Conservation (phyloP, 2,888 invertebrate genomes). For the Hemicrepidius hirtus region DNA sequence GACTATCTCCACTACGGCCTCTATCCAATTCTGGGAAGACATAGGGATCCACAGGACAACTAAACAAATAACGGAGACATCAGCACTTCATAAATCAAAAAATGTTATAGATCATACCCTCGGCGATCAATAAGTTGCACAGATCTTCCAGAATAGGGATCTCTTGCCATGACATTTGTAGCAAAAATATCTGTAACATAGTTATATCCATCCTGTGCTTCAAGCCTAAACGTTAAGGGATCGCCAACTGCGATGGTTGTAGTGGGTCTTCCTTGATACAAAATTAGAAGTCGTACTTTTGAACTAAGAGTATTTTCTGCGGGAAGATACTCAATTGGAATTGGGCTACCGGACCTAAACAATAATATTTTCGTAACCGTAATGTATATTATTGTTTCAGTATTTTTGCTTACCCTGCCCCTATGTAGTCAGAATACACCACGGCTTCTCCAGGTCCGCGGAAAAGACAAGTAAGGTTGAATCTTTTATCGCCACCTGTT, state of each 20-base stretch:
- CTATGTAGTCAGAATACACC: conserved; percentile 94
- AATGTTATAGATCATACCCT: conserved; percentile 77
- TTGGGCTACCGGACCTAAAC: conserved; percentile 89
- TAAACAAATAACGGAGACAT: conserved; percentile 64
- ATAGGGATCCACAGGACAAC: conserved; percentile 93
- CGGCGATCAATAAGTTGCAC: conserved; percentile 92
- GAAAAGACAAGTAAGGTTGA: conserved; percentile 94
- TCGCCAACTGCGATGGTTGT: conserved; percentile 96
- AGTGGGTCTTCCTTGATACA: conserved; percentile 93
- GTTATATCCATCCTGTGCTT: conserved; percentile 92
- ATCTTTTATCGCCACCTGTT: conserved; percentile 91
- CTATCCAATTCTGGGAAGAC: conserved; percentile 94
- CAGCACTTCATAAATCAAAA: neutral
- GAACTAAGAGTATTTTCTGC: conserved; percentile 94
- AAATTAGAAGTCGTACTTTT: conserved; percentile 87
- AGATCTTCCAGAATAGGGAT: conserved; percentile 93
- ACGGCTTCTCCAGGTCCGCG: conserved; percentile 94
- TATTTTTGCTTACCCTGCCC: conserved; percentile 79
- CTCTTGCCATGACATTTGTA: conserved; percentile 93
- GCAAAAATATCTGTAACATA: conserved; percentile 94
- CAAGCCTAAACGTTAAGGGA: conserved; percentile 90
- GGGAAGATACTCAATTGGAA: conserved; percentile 93
- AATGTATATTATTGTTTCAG: neutral
- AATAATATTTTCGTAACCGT: conserved; percentile 2
- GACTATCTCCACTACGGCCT: conserved; percentile 87